phyloP scores from a whole-genome alignment of 2,888 invertebrate species.

The Drosophila aldrichi region DNA sequence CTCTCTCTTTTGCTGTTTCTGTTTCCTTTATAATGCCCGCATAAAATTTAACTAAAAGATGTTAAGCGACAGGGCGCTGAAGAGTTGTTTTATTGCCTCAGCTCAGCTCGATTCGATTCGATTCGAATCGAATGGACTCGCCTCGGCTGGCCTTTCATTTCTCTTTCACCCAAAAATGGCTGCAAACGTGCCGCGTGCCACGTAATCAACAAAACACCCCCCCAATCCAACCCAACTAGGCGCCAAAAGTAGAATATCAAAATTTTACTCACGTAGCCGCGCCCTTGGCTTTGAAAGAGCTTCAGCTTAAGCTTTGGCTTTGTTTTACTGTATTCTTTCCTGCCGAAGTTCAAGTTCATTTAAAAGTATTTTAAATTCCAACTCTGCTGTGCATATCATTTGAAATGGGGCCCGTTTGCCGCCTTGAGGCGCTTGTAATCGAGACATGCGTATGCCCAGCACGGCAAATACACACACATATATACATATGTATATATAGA shows the following conservation, averaged over 20 bases:
- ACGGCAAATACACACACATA: not conserved
- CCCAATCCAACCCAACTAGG: conserved; percentile 3
- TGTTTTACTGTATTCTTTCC: conserved; percentile 15
- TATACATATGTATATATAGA: not conserved
- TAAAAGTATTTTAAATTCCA: conserved; percentile 67
- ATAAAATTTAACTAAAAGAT: conserved; percentile 68
- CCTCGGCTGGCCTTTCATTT: conserved; percentile 51
- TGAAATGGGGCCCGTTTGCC: conserved; percentile 27
- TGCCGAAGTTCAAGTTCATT: conserved; percentile 79
- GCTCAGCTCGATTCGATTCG: conserved; percentile 2
- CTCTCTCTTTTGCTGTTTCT: conserved; percentile 17
- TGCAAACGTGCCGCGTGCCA: conserved; percentile 64
- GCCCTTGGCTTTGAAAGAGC: conserved; percentile 59
- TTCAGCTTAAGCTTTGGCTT: conserved; percentile 1
- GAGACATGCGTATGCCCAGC: conserved; percentile 62
- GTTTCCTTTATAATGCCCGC: conserved; percentile 66
- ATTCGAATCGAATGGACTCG: not conserved
- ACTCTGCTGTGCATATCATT: conserved; percentile 53
- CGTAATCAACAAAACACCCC: conserved; percentile 32
- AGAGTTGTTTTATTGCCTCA: conserved; percentile 48
- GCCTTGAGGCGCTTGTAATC: conserved; percentile 59
- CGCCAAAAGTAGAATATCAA: conserved; percentile 40
- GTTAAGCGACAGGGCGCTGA: conserved; percentile 53
- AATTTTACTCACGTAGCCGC: conserved; percentile 66
- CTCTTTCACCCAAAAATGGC: conserved; percentile 72